Evolutionary conservation across 2,797 vertebrate species (phyloP).

Genomic region (Spinus olivaceus): DNA sequence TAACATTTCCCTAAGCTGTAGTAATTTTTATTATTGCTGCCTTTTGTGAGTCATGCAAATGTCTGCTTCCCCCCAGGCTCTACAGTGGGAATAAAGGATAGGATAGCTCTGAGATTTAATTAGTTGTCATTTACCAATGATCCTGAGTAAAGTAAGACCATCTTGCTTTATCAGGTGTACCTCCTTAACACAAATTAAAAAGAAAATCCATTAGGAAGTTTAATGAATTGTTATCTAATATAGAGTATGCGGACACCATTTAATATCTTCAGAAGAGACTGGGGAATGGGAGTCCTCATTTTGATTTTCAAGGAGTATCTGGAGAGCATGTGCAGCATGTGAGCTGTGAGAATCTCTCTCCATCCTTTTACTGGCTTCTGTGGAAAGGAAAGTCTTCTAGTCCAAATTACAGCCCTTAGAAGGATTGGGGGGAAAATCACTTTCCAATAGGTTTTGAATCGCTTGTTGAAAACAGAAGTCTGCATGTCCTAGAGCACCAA

Average conservation of each 20-base stretch:
- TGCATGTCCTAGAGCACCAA: neutral
- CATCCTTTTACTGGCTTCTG: neutral
- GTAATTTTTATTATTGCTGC: neutral
- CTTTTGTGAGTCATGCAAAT: neutral
- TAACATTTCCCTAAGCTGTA: neutral
- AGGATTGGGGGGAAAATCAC: rapidly evolving
- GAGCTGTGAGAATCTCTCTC: neutral
- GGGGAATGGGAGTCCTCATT: neutral
- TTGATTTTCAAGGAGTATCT: neutral
- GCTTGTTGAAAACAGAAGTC: neutral
- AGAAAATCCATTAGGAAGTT: neutral
- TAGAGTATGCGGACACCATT: neutral
- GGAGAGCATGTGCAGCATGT: rapidly evolving
- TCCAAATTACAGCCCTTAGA: neutral
- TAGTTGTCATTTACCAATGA: neutral
- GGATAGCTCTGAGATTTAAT: neutral
- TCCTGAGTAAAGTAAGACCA: neutral
- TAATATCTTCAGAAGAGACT: neutral
- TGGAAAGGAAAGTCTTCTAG: neutral
- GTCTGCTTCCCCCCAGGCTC: neutral
- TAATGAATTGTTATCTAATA: neutral
- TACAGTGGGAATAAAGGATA: neutral
- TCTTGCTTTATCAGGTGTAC: neutral
- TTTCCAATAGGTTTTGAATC: neutral
- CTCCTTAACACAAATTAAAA: neutral